Evolutionary conservation across 2,113 vertebrate genomes (phyloP), one percentile per base, ranked within the genome.

Genomic region (Quiscalus mexicanus): DNA sequence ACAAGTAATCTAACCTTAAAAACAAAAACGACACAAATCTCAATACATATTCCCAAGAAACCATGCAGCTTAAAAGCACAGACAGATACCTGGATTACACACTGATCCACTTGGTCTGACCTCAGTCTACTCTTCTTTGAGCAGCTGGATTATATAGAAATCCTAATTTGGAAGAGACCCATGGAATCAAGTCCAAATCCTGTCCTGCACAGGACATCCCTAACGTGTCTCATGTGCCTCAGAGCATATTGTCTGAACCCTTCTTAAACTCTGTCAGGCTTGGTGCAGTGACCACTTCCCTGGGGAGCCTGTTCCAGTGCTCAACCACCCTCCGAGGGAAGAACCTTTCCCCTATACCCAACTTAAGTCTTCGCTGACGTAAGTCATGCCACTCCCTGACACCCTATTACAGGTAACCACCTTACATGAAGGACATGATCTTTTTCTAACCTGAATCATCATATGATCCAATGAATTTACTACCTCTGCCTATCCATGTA

Each of bases 221-320:
- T 27, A 44, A 59, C 3, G 1, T 24, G 15, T 59, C n/a, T 59
- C 58, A 14, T 4, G 12, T 53, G 19, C 17, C 52, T 45, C n/a
- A n/a, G 45, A 74, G 28, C 21, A 5, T 4, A 10, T 8, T 16
- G 11, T 25, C 28, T 1, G 2, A 74, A 45, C 0, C 1, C 15
- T 52, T 67, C 37, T n/a, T n/a, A 23, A 59, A 5, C 23, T 58
- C 59, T 45, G 37, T 24, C 44, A 37, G 6, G 20, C 3, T 14
- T 58, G 33, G 1, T 12, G 33, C 33, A 44, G 19, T 30, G 23
- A 67, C 28, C 15, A 39, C 19, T 45, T 44, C 7, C 10, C 39
- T 25, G 10, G 7, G 9, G 28, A 59, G 19, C 19, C 28, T 37
- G 23, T 39, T 82, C 10, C 52, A 59, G 15, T 20, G 52, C 7